Evolutionary conservation across 1,140 invertebrate species (phyloP), one percentile per base, ranked within the genome.

Genomic region (Mercenaria mercenaria): DNA sequence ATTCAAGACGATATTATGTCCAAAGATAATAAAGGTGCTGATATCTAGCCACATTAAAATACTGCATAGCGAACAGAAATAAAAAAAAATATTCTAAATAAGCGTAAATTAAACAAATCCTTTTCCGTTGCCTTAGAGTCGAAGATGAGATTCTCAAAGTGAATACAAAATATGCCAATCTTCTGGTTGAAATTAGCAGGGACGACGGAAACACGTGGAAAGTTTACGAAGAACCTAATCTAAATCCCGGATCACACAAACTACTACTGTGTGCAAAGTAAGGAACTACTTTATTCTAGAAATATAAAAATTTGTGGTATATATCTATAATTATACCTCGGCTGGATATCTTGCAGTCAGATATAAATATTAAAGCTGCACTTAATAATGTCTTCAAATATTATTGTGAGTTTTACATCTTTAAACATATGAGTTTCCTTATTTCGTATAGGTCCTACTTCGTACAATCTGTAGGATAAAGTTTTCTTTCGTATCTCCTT

Each of bases 121-220:
- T 67, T 32, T 20, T 69, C 26, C 10, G 39, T 43, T 80, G 10
- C 15, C 69, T 23, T n/a, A 83, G 81, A 67, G 29, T 83, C 3
- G 43, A 83, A 47, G 81, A 56, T 32, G 34, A 41, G 13, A 13
- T 20, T 1, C 61, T 83, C 34, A 69, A 69, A 34, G 81, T 50
- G 4, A 83, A 83, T 34, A 83, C 81, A 47, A 50, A 50, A 56
- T 83, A 67, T 69, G 26, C 81, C 23, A 69, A 69, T 37, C 34
- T 47, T 11, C 2, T 69, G 1, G 64, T 83, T 18, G 84, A 86
- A 37, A 52, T 50, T 32, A 67, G 59, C 26, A 10, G 26, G 1
- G 77, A 88, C 29, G 26, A 67, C 34, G 76, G 76, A 20, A 50
- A 37, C 4, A 69, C 26, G 1, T 80, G 76, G 76, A 41, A 18